Evolutionary conservation across 1,140 invertebrate genomes (phyloP).

Genomic region (Drosophila setifemur): DNA sequence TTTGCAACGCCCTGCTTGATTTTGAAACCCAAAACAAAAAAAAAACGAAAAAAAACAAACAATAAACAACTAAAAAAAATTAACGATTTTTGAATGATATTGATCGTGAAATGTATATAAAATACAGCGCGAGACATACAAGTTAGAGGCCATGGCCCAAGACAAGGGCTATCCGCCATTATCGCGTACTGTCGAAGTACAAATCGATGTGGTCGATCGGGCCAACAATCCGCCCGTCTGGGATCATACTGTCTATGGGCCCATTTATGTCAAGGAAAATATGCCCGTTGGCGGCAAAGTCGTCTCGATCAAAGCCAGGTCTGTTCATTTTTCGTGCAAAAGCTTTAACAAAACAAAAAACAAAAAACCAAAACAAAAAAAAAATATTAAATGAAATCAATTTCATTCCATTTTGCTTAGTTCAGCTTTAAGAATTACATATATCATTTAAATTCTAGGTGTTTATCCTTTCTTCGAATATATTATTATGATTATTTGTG

Average conservation of each 20-base stretch:
- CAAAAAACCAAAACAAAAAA: constrained; percentile 9
- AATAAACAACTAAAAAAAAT: constrained; percentile 48
- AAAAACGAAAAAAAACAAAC: constrained; percentile 12
- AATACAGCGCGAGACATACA: constrained; percentile 96
- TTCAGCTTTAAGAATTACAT: constrained; percentile 44
- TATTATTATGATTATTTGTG: constrained; percentile 47
- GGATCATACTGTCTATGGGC: constrained; percentile 97
- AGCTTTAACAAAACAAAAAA: constrained; percentile 44
- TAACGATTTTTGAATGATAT: constrained; percentile 29
- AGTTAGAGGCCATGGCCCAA: constrained; percentile 97
- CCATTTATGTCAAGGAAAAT: constrained; percentile 98
- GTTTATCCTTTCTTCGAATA: constrained; percentile 23
- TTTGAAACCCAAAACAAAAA: constrained; percentile 46
- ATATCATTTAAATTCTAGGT: constrained; percentile 33
- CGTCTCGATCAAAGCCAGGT: constrained; percentile 98
- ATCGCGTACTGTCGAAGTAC: constrained; percentile 96
- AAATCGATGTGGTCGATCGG: constrained; percentile 98
- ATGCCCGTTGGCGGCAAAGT: constrained; percentile 97
- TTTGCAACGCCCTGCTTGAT: constrained; percentile 67
- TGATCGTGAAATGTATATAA: constrained; percentile 53
- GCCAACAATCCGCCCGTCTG: constrained; percentile 98
- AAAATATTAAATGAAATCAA: constrained; percentile 30
- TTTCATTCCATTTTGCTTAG: constrained; percentile 68
- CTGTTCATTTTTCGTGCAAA: constrained; percentile 84
- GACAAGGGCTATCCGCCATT: constrained; percentile 97